These are phyloP conservation scores for Cecidostiba fungosa DNA, from an alignment of 2,888 invertebrate species.

Conservation along the genomic window DNA sequence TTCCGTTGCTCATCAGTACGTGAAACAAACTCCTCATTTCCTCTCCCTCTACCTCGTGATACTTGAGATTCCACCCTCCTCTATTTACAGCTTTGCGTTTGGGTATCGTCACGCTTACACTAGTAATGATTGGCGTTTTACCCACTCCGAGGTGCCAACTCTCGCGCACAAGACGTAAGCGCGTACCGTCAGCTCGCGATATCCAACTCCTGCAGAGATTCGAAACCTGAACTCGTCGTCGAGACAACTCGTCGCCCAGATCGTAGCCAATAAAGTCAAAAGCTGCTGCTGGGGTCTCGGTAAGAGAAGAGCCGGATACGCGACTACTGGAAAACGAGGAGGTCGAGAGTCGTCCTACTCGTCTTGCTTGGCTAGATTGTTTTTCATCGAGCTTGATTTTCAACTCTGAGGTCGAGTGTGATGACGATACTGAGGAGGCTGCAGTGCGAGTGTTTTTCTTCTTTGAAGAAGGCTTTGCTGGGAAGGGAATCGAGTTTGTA, in stretches of 20 bases:
- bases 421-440: not conserved
- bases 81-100: conserved; percentile 66
- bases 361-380: not conserved
- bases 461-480: not conserved
- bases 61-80: conserved; percentile 66
- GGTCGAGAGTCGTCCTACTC: not conserved
- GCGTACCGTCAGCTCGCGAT: conserved; percentile 72
- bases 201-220: conserved; percentile 67
- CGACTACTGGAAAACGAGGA: not conserved
- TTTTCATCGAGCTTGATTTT: not conserved
- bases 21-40: conserved; percentile 69
- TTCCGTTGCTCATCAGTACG: conserved; percentile 69
- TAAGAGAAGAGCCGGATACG: conserved; percentile 30
- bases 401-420: not conserved
- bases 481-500: not conserved
- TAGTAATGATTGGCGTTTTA: conserved; percentile 65
- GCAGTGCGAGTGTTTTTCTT: not conserved
- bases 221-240: conserved; percentile 70
- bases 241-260: conserved; percentile 65
- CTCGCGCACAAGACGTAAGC: conserved; percentile 69
- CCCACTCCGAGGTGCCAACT: conserved; percentile 68
- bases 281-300: not conserved
- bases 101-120: conserved; percentile 66
- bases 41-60: conserved; percentile 26
- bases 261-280: conserved; percentile 74